phyloP scores from a whole-genome alignment of 2,797 vertebrate genomes.

The Helarctos malayanus region DNA sequence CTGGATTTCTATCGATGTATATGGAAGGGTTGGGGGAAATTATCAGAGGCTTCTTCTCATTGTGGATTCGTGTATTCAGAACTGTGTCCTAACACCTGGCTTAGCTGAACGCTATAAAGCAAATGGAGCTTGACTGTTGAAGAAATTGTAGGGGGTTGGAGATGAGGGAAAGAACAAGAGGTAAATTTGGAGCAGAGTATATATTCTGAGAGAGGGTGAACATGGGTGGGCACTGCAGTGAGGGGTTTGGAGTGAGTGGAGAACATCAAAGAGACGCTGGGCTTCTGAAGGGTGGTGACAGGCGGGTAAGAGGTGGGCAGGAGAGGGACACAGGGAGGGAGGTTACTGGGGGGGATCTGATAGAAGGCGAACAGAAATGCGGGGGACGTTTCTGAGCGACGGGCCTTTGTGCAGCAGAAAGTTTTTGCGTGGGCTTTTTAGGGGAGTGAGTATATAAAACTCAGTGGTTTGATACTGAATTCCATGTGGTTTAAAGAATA shows the following conservation, averaged over 20 bases:
- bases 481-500: slow-evolving; percentile 25
- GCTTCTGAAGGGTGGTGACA: not conserved
- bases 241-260: not conserved
- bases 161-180: not conserved
- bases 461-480: not conserved
- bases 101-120: not conserved
- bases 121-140: not conserved
- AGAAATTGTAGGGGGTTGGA: accelerated
- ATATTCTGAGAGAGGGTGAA: not conserved
- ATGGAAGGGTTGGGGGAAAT: not conserved
- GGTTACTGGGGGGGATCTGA: not conserved
- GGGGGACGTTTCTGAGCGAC: not conserved
- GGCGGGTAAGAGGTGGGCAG: not conserved
- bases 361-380: not conserved
- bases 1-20: not conserved
- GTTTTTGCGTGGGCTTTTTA: not conserved
- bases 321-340: not conserved
- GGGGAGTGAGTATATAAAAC: not conserved
- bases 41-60: no score
- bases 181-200: not conserved
- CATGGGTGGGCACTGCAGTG: not conserved
- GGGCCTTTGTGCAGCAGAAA: not conserved
- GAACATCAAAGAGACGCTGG: not conserved
- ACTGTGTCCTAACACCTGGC: not conserved
- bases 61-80: not conserved